Evolutionary conservation across 2,797 vertebrate genomes (phyloP).

Genomic region (Rhinogobio ventralis): DNA sequence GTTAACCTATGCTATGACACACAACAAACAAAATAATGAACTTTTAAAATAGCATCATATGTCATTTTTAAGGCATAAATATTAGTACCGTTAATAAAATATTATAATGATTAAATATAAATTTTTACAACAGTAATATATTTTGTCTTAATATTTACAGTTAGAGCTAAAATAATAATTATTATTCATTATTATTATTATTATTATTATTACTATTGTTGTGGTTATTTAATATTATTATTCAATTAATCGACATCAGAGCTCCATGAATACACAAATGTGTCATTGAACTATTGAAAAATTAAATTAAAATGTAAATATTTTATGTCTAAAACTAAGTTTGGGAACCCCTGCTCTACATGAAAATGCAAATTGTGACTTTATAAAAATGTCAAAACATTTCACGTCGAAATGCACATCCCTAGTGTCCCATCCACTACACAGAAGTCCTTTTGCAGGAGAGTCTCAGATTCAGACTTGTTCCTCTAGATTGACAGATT

Average conservation of each 20-base stretch:
- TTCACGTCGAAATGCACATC: background rate
- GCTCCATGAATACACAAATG: background rate
- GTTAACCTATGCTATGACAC: too few species aligned
- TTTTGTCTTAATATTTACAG: background rate
- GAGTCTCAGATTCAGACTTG: background rate
- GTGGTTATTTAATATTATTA: too few species aligned
- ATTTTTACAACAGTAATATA: background rate
- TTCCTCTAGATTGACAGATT: constrained; percentile 32
- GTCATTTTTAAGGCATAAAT: background rate
- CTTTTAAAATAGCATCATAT: too few species aligned
- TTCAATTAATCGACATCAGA: background rate
- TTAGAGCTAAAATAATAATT: background rate
- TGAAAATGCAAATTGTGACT: background rate
- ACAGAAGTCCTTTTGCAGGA: background rate
- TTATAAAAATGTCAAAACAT: background rate
- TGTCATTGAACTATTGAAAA: background rate
- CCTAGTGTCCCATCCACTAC: background rate
- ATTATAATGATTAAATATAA: background rate
- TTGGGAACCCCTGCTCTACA: background rate
- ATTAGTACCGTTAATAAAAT: background rate
- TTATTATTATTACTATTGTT: background rate
- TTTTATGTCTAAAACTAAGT: too few species aligned
- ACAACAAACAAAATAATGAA: too few species aligned
- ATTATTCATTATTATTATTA: background rate
- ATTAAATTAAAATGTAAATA: too few species aligned